Percentiles rank a stretch among this genome's conserved stretches.
phyloP scores from a whole-genome alignment of 2,113 vertebrate species.

The Urocolius indicus region DNA sequence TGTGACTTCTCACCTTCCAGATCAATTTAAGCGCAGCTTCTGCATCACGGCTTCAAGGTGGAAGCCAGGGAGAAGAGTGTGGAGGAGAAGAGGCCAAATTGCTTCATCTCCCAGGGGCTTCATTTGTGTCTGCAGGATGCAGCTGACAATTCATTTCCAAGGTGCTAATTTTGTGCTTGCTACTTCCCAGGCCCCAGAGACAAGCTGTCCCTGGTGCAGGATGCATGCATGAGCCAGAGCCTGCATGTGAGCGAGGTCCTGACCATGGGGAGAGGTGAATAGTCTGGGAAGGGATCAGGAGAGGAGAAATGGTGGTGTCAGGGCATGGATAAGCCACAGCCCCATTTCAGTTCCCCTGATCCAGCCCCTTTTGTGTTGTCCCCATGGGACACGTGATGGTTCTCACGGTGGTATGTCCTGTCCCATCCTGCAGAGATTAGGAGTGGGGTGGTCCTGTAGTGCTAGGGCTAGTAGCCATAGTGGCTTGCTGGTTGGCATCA shows the following conservation, averaged over 20 bases:
- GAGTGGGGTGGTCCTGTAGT: not conserved
- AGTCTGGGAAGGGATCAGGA: not conserved
- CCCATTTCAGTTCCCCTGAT: rapidly evolving
- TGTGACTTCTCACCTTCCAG: not conserved
- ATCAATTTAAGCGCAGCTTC: not conserved
- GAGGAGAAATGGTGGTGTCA: not conserved
- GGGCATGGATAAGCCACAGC: not conserved
- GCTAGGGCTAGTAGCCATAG: too few species aligned
- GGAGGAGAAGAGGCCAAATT: not conserved
- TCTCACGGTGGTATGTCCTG: not conserved
- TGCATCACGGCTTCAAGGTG: rapidly evolving
- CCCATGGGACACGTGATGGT: rapidly evolving
- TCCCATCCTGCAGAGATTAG: not conserved
- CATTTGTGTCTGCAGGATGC: not conserved
- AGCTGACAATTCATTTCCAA: not conserved
- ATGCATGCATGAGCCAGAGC: rapidly evolving
- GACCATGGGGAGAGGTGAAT: not conserved
- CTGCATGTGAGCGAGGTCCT: rapidly evolving
- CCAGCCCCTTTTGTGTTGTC: not conserved
- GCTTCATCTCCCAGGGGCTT: not conserved
- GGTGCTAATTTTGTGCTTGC: not conserved
- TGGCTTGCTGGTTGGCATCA: not conserved
- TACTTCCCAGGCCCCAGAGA: not conserved
- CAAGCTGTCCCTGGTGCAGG: not conserved
- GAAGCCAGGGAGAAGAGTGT: not conserved